Conservation (phyloP, 2,888 invertebrate genomes). For the Tillus elongatus region DNA sequence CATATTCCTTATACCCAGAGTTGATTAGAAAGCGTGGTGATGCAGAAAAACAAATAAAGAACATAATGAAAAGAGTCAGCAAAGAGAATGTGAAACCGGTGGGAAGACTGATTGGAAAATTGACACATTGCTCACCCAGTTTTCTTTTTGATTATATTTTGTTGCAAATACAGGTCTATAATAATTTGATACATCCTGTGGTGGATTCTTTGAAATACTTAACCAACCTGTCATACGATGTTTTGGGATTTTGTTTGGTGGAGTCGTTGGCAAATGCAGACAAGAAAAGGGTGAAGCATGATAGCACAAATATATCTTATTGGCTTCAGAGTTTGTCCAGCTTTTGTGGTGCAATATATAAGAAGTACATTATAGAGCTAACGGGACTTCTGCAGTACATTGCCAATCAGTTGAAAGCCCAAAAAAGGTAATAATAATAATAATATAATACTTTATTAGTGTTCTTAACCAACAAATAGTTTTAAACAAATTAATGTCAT, state of each 20-base stretch:
- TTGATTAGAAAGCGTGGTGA: constrained; percentile 77
- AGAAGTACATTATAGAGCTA: constrained; percentile 94
- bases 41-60: constrained; percentile 84
- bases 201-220: constrained; percentile 96
- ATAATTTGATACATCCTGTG: constrained; percentile 60
- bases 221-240: constrained; percentile 90
- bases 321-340: constrained; percentile 93
- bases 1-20: constrained; percentile 70
- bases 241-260: constrained; percentile 89
- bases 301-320: constrained; percentile 83
- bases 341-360: constrained; percentile 93
- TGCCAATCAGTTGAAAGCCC: constrained; percentile 91
- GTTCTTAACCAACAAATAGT: background rate
- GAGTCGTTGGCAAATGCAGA: constrained; percentile 80
- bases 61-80: constrained; percentile 93
- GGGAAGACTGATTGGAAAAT: constrained; percentile 91
- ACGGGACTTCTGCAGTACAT: constrained; percentile 94
- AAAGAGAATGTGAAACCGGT: constrained; percentile 98
- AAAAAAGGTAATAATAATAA: constrained; percentile 66
- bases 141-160: constrained; percentile 87
- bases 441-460: background rate
- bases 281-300: constrained; percentile 70
- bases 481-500: background rate
- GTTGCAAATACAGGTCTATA: constrained; percentile 41
- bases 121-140: constrained; percentile 92